These are phyloP conservation scores for Sardina pilchardus DNA, from an alignment of 2,113 vertebrate species.

Conservation along the genomic window DNA sequence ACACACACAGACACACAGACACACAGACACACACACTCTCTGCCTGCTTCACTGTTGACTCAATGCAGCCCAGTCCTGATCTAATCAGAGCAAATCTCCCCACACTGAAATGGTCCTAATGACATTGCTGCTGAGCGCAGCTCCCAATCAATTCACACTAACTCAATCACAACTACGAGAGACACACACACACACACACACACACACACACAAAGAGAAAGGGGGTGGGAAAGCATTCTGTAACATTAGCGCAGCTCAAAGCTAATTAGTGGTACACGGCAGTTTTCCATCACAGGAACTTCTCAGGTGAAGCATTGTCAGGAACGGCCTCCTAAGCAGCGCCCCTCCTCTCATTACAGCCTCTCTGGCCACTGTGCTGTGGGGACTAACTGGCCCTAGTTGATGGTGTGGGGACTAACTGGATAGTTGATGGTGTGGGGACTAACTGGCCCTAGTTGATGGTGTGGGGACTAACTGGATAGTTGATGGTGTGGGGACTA, in stretches of 20 bases:
- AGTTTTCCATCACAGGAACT: no score
- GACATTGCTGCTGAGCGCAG: conserved; percentile 8
- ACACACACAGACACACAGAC: background rate
- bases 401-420: no score
- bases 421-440: no score
- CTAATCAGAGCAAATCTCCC: conserved; percentile 25
- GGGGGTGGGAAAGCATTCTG: background rate
- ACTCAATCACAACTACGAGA: conserved; percentile 2
- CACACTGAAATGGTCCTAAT: conserved; percentile 19
- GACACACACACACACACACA: background rate
- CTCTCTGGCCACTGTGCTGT: no score
- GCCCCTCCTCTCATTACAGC: no score
- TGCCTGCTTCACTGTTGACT: background rate
- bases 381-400: no score
- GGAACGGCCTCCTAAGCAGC: no score
- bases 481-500: no score
- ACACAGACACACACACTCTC: background rate
- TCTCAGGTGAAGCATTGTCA: no score
- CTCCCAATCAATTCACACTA: conserved; percentile 18
- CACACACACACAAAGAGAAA: background rate
- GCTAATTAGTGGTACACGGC: background rate
- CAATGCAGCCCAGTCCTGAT: background rate
- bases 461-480: no score
- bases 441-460: no score
- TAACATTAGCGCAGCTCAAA: background rate